Evolutionary conservation across 1,140 invertebrate genomes (phyloP).

Genomic region (Drosophila equinoxialis): DNA sequence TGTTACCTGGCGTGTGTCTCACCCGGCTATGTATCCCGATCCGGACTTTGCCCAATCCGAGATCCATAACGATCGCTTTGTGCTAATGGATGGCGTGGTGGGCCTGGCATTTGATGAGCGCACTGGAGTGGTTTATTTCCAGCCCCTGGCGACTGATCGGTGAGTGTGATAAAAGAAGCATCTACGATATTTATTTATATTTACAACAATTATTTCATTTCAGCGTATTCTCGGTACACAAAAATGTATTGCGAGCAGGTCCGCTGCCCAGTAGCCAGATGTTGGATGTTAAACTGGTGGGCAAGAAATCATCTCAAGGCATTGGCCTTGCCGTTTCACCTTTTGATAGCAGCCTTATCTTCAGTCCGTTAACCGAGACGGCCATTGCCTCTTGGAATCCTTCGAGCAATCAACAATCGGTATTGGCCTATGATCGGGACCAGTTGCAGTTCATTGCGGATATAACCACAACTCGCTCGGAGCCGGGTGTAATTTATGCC

Average conservation of each 20-base stretch:
- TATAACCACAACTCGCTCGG: constrained; percentile 86
- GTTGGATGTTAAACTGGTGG: constrained; percentile 89
- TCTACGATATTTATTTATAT: too few relatives aligned
- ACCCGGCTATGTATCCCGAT: constrained; percentile 92
- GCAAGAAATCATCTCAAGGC: constrained; percentile 92
- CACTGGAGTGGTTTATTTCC: constrained; percentile 88
- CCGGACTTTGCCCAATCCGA: constrained; percentile 89
- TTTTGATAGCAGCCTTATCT: constrained; percentile 88
- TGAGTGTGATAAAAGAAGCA: constrained; percentile 45
- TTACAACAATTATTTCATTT: constrained; percentile 21
- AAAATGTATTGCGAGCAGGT: constrained; percentile 87
- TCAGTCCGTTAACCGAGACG: constrained; percentile 90
- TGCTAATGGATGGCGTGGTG: constrained; percentile 91
- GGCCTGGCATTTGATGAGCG: constrained; percentile 89
- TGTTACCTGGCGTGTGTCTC: constrained; percentile 89
- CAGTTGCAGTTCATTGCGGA: constrained; percentile 90
- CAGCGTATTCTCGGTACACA: constrained; percentile 89
- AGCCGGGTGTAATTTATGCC: constrained; percentile 88
- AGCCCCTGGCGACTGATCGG: constrained; percentile 92
- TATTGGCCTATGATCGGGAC: constrained; percentile 87
- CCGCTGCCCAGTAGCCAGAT: constrained; percentile 87
- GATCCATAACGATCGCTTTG: constrained; percentile 87
- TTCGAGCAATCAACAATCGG: constrained; percentile 86
- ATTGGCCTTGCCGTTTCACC: constrained; percentile 88
- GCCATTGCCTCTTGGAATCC: constrained; percentile 91